These are phyloP conservation scores for Bicyclus anynana DNA, from an alignment of 1,140 invertebrate species.

Conservation along the genomic window DNA sequence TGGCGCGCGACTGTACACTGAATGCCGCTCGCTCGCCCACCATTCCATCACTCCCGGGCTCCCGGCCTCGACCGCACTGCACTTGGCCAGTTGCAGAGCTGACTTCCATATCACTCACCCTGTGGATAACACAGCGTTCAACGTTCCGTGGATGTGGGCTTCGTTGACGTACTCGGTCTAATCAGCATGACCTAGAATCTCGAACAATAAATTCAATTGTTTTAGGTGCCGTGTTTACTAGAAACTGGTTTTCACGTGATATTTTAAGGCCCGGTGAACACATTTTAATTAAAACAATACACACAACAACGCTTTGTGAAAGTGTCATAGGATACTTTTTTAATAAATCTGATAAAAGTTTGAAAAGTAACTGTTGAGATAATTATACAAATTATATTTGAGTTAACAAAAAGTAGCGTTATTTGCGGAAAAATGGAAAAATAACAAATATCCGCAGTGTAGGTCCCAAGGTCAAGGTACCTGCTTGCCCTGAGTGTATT, in stretches of 20 bases:
- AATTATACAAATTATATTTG: neutral
- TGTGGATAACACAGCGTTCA: constrained; percentile 55
- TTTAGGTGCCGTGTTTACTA: neutral
- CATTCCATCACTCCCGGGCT: constrained; percentile 63
- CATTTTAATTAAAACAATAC: neutral
- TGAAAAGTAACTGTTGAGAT: neutral
- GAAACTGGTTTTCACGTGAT: neutral
- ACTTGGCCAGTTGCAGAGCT: constrained; percentile 45
- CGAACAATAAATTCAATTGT: constrained; percentile 26
- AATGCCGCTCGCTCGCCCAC: constrained; percentile 44
- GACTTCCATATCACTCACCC: constrained; percentile 61
- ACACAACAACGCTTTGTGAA: no score
- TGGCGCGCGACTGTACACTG: constrained; percentile 68
- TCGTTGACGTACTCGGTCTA: constrained; percentile 27
- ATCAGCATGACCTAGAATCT: constrained; percentile 38
- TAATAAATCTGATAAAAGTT: no score
- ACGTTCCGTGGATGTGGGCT: constrained; percentile 40
- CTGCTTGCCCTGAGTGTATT: constrained; percentile 55
- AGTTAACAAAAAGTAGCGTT: neutral
- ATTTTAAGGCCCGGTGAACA: neutral
- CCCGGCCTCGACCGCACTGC: constrained; percentile 60
- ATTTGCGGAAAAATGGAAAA: constrained; percentile 62
- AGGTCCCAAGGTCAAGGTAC: constrained; percentile 57
- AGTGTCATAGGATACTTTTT: no score
- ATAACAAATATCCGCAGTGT: constrained; percentile 54